phyloP scores from a whole-genome alignment of 1,140 invertebrate species.

The Lamellibrachia luymesi region DNA sequence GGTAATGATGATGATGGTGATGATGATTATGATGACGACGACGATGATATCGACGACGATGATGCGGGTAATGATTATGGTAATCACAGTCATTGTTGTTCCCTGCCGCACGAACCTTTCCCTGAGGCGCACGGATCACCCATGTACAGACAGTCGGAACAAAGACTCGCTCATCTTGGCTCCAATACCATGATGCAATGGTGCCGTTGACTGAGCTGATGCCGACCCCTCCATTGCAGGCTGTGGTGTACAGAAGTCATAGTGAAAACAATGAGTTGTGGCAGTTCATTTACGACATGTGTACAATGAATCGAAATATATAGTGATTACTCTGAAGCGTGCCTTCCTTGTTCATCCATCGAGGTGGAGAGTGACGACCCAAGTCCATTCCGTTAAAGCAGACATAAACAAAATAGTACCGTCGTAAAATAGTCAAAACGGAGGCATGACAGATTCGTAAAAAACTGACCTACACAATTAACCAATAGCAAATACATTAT shows the following conservation, averaged over 20 bases:
- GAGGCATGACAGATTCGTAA: no score
- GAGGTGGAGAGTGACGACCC: no score
- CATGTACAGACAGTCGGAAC: not conserved
- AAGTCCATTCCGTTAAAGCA: no score
- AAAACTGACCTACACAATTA: no score
- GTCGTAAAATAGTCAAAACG: no score
- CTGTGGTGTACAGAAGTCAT: not conserved
- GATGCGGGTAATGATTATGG: not conserved
- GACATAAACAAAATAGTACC: no score
- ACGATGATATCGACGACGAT: not conserved
- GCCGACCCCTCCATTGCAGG: not conserved
- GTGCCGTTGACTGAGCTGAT: not conserved
- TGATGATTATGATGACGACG: not conserved
- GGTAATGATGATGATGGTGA: slow-evolving; percentile 11
- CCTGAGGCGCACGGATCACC: not conserved
- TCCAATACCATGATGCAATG: not conserved
- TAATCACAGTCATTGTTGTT: not conserved
- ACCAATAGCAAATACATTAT: no score
- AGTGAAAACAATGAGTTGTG: no score
- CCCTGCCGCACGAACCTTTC: not conserved
- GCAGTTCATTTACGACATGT: no score
- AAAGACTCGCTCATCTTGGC: not conserved
- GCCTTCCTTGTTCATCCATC: no score
- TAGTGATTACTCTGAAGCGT: no score
- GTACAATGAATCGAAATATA: no score